Percentiles rank a stretch among this genome's conserved stretches.
Conservation (phyloP, 2,888 invertebrate species). For the Drosophila helvetica region DNA sequence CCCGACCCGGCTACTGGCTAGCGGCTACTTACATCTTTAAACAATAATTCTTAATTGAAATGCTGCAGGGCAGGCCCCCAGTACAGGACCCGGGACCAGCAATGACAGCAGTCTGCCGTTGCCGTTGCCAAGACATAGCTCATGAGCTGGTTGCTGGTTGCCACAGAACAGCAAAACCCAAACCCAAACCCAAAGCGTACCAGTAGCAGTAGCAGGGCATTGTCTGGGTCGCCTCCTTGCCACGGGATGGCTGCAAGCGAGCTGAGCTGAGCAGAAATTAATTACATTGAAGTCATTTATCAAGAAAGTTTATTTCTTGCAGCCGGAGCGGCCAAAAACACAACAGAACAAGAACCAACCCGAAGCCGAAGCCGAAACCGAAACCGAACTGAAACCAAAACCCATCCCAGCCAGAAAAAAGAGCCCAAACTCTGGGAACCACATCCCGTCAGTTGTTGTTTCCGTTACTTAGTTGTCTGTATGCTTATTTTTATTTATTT, state of each 20-base stretch:
- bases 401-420: slow-evolving; percentile 49
- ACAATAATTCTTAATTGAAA: slow-evolving; percentile 76
- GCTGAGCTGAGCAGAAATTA: slow-evolving; percentile 78
- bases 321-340: slow-evolving; percentile 25
- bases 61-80: slow-evolving; percentile 62
- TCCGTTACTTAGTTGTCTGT: slow-evolving; percentile 71
- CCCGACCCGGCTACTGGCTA: slow-evolving; percentile 15
- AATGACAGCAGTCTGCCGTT: slow-evolving; percentile 67
- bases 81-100: slow-evolving; percentile 46
- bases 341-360: slow-evolving; percentile 18
- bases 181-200: slow-evolving; percentile 5
- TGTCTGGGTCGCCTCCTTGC: slow-evolving; percentile 22
- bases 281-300: slow-evolving; percentile 80
- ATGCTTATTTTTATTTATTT: slow-evolving; percentile 74
- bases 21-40: slow-evolving; percentile 58
- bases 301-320: slow-evolving; percentile 80
- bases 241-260: slow-evolving; percentile 60
- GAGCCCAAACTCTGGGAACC: slow-evolving; percentile 47
- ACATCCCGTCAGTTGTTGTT: slow-evolving; percentile 75
- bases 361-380: slow-evolving; percentile 15
- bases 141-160: slow-evolving; percentile 49
- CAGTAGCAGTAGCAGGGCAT: slow-evolving; percentile 34
- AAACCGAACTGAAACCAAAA: slow-evolving; percentile 29
- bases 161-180: slow-evolving; percentile 35
- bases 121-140: slow-evolving; percentile 59